These are phyloP conservation scores for Amiota minor DNA, from an alignment of 2,888 invertebrate species.

Conservation along the genomic window DNA sequence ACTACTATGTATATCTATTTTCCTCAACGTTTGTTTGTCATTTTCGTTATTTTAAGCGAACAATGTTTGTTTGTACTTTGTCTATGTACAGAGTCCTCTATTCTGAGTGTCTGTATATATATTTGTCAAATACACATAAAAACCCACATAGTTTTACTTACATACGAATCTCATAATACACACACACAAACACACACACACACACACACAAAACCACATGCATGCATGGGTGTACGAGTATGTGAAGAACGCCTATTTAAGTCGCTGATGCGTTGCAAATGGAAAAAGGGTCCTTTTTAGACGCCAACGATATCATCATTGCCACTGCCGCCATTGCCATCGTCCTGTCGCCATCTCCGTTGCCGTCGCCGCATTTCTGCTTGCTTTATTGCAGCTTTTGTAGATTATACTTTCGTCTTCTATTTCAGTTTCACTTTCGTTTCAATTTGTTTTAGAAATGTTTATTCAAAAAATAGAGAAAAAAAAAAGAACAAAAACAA, in stretches of 20 bases:
- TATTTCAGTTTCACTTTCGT: conserved; percentile 16
- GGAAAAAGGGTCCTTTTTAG: conserved; percentile 15
- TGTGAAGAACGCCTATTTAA: conserved; percentile 6
- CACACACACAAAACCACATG: too few relatives aligned
- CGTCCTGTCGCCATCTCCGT: neutral
- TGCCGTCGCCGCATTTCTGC: neutral
- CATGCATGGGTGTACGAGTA: too few relatives aligned
- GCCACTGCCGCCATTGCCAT: neutral
- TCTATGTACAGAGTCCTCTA: conserved; percentile 1
- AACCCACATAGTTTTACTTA: neutral
- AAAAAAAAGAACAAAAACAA: neutral
- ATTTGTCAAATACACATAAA: conserved; percentile 8
- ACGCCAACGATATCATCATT: neutral
- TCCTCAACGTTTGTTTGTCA: conserved; percentile 3
- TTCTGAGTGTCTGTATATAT: neutral
- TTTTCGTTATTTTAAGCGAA: neutral
- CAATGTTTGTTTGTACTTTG: conserved; percentile 9
- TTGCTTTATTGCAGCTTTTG: conserved; percentile 21
- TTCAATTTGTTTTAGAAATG: conserved; percentile 11
- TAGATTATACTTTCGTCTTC: conserved; percentile 12
- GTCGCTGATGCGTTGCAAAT: conserved; percentile 29
- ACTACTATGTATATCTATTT: conserved; percentile 6
- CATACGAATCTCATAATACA: too few relatives aligned
- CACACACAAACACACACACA: too few relatives aligned
- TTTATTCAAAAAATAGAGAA: neutral